Percentiles rank a stretch among this genome's conserved stretches.
phyloP scores from a whole-genome alignment of 2,797 vertebrate genomes.

The Orientallactaga sibirica region DNA sequence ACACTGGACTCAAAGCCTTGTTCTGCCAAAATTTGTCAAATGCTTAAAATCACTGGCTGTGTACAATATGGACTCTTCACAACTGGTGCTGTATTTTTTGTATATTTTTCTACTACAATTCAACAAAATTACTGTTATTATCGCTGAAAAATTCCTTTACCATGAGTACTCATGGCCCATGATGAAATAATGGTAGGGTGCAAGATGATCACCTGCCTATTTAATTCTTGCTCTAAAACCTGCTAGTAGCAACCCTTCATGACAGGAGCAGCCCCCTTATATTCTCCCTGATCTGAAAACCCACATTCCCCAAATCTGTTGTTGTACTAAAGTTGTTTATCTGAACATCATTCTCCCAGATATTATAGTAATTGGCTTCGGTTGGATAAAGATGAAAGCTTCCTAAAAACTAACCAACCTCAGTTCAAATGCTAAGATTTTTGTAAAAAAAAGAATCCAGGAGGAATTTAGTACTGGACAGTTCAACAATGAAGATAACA shows the following conservation, averaged over 20 bases:
- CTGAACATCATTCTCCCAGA: not conserved
- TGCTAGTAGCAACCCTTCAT: rapidly evolving
- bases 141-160: not conserved
- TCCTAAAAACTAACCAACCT: not conserved
- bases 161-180: not conserved
- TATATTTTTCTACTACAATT: conserved; percentile 6
- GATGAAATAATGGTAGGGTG: not conserved
- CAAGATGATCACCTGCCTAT: not conserved
- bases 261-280: not conserved
- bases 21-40: conserved; percentile 6
- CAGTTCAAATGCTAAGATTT: not conserved
- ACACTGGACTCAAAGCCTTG: not conserved
- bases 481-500: not conserved
- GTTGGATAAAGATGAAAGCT: not conserved
- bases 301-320: not conserved
- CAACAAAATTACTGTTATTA: not conserved
- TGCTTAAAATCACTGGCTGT: not conserved
- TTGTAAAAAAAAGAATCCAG: not conserved
- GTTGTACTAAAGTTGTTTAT: not conserved
- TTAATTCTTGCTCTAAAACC: not conserved
- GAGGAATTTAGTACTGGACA: conserved; percentile 21
- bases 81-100: not conserved
- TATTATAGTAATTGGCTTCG: not conserved
- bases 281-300: not conserved
- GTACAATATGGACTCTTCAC: not conserved